Evolutionary conservation across 1,140 invertebrate species (phyloP).

Genomic region (Trachelipus rathkii): DNA sequence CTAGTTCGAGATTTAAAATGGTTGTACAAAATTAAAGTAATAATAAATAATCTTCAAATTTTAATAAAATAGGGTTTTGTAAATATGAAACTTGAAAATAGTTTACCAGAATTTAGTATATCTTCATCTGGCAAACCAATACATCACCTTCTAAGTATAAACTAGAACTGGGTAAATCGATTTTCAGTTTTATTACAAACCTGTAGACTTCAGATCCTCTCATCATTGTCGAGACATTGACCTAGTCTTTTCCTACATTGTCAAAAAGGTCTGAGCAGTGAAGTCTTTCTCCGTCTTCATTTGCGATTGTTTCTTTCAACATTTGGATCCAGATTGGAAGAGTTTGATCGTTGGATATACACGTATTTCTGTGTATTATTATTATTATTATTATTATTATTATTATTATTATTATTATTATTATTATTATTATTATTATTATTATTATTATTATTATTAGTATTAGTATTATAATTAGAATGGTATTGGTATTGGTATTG

Average conservation of each 20-base stretch:
- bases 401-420: background rate
- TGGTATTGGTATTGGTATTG: no score
- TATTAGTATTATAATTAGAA: conserved; percentile 16
- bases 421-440: conserved; percentile 6
- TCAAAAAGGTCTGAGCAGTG: conserved; percentile 36
- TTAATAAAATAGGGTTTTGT: no score
- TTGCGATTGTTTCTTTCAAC: background rate
- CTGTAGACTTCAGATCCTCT: conserved; percentile 30
- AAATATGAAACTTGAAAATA: no score
- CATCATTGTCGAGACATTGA: background rate
- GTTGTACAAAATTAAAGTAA: no score
- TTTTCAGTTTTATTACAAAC: conserved; percentile 33
- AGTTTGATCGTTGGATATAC: conserved; percentile 52
- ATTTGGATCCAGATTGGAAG: conserved; percentile 47
- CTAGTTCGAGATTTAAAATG: no score
- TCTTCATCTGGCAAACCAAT: no score
- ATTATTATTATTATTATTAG: background rate
- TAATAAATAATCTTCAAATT: no score
- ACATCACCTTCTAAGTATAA: no score
- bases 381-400: background rate
- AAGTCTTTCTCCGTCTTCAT: background rate
- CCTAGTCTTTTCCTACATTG: conserved; percentile 32
- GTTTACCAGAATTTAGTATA: no score
- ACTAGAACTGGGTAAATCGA: conserved; percentile 20
- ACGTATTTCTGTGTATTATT: conserved; percentile 48